Evolutionary conservation across 1,140 invertebrate genomes (phyloP).

Genomic region (Aphis craccivora): DNA sequence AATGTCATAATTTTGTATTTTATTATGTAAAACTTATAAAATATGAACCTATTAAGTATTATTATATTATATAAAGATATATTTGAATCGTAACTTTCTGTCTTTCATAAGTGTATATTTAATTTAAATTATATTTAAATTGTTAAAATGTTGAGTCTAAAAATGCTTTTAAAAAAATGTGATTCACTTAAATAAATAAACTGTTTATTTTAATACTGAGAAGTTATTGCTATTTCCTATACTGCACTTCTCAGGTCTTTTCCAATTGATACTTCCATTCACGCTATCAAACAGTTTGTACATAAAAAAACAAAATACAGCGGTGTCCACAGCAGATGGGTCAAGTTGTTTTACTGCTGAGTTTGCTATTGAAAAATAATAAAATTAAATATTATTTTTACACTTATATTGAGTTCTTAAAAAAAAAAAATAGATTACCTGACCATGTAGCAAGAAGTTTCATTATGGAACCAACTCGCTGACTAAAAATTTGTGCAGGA

Average conservation of each 20-base stretch:
- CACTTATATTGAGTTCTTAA: background rate
- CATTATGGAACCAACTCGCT: background rate
- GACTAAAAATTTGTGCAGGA: background rate
- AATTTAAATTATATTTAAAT: too few relatives aligned
- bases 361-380: background rate
- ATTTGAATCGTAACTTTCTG: accelerated
- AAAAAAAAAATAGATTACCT: background rate
- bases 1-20: too few relatives aligned
- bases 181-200: too few relatives aligned
- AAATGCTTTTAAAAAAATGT: too few relatives aligned
- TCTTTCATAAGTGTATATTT: too few relatives aligned
- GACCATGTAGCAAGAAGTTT: background rate
- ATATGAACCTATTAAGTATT: too few relatives aligned
- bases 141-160: too few relatives aligned
- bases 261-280: background rate
- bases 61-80: too few relatives aligned
- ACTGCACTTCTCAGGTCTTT: background rate
- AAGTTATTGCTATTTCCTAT: background rate
- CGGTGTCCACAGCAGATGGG: background rate
- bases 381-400: background rate
- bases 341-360: background rate
- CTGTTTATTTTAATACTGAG: too few relatives aligned
- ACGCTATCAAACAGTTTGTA: background rate
- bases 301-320: background rate
- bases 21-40: too few relatives aligned